Percentiles rank a stretch among this genome's conserved stretches.
Conservation (phyloP, 2,797 vertebrate genomes). For the Ibycter americanus region DNA sequence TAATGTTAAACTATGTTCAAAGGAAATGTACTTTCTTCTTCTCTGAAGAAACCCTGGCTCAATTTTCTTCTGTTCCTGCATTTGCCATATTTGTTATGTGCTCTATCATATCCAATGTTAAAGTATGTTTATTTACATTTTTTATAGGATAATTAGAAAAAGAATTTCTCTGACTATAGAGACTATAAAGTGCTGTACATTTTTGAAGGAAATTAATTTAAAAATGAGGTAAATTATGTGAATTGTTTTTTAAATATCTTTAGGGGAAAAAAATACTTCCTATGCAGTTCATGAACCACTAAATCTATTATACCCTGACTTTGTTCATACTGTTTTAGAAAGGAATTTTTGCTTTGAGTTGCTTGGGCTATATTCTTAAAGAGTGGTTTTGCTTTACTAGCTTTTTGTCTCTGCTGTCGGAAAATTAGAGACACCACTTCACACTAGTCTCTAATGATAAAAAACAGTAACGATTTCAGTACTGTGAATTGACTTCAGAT, state of each 20-base stretch:
- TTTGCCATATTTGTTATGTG: background rate
- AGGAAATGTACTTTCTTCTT: background rate
- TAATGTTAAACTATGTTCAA: background rate
- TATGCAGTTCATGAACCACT: background rate
- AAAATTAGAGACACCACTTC: background rate
- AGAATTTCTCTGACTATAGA: background rate
- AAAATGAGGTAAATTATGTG: background rate
- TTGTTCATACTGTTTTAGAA: background rate
- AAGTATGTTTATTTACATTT: background rate
- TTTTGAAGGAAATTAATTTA: background rate
- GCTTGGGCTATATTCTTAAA: background rate
- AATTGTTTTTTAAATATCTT: background rate
- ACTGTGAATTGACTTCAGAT: background rate
- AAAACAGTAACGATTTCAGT: background rate
- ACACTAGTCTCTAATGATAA: background rate
- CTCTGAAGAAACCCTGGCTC: background rate
- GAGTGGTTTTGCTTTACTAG: background rate
- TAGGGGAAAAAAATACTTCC: background rate
- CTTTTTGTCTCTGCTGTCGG: background rate
- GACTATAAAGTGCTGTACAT: background rate
- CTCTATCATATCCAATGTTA: background rate
- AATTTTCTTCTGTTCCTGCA: background rate
- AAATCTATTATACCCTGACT: background rate
- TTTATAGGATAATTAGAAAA: background rate
- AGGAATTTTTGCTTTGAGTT: background rate